Percentiles rank a stretch among this genome's conserved stretches.
Conservation (phyloP, 2,888 invertebrate genomes). For the Drepana falcataria region DNA sequence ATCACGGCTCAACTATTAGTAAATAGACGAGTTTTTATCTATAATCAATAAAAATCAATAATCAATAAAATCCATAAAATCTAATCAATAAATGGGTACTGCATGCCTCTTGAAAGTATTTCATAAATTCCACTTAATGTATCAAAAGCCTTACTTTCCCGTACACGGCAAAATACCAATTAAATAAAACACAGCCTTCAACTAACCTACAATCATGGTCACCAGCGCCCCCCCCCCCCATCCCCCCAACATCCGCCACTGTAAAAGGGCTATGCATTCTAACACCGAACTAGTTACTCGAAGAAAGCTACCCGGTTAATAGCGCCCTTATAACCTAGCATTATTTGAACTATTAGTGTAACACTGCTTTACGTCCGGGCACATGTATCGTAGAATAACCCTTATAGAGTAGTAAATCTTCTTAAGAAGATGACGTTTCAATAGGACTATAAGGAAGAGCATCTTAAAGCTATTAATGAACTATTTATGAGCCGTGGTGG, state of each 20-base stretch:
- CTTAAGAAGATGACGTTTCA: neutral
- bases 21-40: no score
- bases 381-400: no score
- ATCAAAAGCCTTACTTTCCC: neutral
- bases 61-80: no score
- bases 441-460: neutral
- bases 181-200: conserved; percentile 3
- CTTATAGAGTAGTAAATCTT: neutral
- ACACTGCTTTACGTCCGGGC: conserved; percentile 1
- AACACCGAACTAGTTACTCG: conserved; percentile 57
- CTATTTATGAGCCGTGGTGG: no score
- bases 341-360: conserved; percentile 10
- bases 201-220: conserved; percentile 24
- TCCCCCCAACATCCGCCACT: conserved; percentile 19
- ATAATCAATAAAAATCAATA: no score
- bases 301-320: conserved; percentile 60
- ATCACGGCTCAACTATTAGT: no score
- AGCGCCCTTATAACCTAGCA: conserved; percentile 31
- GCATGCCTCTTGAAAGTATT: no score
- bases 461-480: no score
- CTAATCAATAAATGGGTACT: no score
- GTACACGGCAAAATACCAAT: neutral
- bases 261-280: conserved; percentile 56
- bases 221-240: conserved; percentile 18
- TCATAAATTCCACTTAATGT: conserved; percentile 3